Conservation (phyloP, 2,113 vertebrate species). For the Ariopsis seemanni region DNA sequence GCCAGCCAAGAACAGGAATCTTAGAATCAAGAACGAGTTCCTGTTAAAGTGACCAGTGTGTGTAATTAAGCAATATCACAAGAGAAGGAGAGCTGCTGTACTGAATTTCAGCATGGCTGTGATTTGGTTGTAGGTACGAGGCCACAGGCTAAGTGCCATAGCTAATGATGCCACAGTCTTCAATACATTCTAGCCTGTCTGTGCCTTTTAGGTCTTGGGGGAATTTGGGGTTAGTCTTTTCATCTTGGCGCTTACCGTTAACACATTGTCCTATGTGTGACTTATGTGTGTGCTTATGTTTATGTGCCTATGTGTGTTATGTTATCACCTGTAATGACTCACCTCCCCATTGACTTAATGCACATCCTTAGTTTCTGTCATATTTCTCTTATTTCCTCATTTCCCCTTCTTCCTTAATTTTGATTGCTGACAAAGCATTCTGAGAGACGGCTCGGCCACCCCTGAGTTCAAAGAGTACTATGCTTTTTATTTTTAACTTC, state of each 20-base stretch:
- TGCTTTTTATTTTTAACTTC: conserved; percentile 49
- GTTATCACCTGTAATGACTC: not conserved
- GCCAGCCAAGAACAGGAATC: too few species aligned
- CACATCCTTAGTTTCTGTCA: not conserved
- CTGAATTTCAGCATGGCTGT: too few species aligned
- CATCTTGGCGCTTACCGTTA: not conserved
- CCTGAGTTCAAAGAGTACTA: conserved; percentile 55
- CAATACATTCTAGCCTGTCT: conserved; percentile 5
- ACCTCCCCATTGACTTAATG: not conserved
- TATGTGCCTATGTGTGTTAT: not conserved
- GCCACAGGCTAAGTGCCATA: too few species aligned
- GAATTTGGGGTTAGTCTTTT: not conserved
- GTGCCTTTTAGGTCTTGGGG: not conserved
- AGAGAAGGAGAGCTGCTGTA: too few species aligned
- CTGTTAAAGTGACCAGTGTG: too few species aligned
- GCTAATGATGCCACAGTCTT: not conserved
- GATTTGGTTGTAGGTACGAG: too few species aligned
- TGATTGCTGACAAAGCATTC: conserved; percentile 32
- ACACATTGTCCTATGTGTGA: not conserved
- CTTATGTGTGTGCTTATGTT: not conserved
- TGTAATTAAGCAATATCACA: too few species aligned
- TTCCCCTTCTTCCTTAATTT: conserved; percentile 17
- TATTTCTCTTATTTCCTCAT: not conserved
- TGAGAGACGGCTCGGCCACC: conserved; percentile 56
- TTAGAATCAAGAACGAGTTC: too few species aligned